Conservation (phyloP, 2,888 invertebrate genomes). For the Drosophila melanosoma region DNA sequence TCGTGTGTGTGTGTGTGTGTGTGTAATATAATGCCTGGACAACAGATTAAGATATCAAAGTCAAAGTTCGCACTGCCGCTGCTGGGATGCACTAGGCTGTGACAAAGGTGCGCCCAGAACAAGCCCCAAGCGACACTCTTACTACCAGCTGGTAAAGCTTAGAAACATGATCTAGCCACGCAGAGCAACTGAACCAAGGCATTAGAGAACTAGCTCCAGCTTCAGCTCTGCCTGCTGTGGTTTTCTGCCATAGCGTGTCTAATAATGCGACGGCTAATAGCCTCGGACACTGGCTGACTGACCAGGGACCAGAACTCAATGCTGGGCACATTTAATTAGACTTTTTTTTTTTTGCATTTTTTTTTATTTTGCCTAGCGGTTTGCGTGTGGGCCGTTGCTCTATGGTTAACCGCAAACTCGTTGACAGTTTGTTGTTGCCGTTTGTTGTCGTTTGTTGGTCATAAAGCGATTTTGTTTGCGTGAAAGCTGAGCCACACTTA, state of each 20-base stretch:
- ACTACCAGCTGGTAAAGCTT: slow-evolving; percentile 41
- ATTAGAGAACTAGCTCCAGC: slow-evolving; percentile 41
- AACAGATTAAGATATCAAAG: slow-evolving; percentile 81
- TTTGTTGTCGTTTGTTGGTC: slow-evolving; percentile 54
- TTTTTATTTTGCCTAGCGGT: slow-evolving; percentile 50
- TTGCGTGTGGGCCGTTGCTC: slow-evolving; percentile 71
- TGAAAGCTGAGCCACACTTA: slow-evolving; percentile 81
- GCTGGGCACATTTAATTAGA: slow-evolving; percentile 77
- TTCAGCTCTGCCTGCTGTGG: slow-evolving; percentile 50
- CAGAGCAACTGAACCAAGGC: slow-evolving; percentile 40
- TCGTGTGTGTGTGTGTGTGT: slow-evolving; percentile 8
- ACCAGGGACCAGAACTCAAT: slow-evolving; percentile 25
- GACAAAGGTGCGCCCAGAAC: slow-evolving; percentile 63
- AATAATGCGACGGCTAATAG: slow-evolving; percentile 81
- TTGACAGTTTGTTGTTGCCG: slow-evolving; percentile 78
- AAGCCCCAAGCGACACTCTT: slow-evolving; percentile 62
- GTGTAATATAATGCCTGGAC: slow-evolving; percentile 70
- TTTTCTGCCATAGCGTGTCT: slow-evolving; percentile 73
- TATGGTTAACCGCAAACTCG: slow-evolving; percentile 77
- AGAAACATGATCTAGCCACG: slow-evolving; percentile 65
- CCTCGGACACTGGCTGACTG: slow-evolving; percentile 72
- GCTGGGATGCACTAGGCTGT: slow-evolving; percentile 66
- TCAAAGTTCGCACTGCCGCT: slow-evolving; percentile 71
- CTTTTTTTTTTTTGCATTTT: slow-evolving; percentile 31
- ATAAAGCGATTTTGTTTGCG: slow-evolving; percentile 81